Evolutionary conservation across 1,140 invertebrate species (phyloP).

Genomic region (Oncopodura yosiiana): DNA sequence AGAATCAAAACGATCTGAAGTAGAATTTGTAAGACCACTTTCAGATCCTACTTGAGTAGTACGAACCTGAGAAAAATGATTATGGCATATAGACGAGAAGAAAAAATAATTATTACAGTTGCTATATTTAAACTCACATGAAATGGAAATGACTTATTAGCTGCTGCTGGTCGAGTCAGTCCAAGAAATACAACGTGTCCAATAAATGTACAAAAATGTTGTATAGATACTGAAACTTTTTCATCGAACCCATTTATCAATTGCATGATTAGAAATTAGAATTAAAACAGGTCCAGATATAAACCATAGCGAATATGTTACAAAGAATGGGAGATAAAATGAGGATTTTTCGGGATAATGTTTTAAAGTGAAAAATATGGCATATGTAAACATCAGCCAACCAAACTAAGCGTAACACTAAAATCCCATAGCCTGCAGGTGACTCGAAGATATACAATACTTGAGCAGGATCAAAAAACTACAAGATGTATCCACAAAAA

Average conservation of each 20-base stretch:
- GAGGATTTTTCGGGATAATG: constrained; percentile 66
- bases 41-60: constrained; percentile 64
- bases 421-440: constrained; percentile 70
- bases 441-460: constrained; percentile 84
- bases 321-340: constrained; percentile 63
- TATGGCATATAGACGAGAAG: no score
- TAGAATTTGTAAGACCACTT: constrained; percentile 42
- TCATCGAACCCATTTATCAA: constrained; percentile 86
- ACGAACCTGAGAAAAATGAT: no score
- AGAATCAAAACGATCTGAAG: constrained; percentile 51
- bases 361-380: constrained; percentile 68
- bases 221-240: constrained; percentile 69
- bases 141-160: constrained; percentile 77
- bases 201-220: constrained; percentile 60
- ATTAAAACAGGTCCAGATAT: constrained; percentile 67
- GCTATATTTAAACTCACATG: no score
- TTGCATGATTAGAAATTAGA: constrained; percentile 66
- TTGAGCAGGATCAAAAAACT: constrained; percentile 78
- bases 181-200: constrained; percentile 75
- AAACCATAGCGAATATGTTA: constrained; percentile 70
- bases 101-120: no score
- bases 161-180: constrained; percentile 64
- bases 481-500: constrained; percentile 18
- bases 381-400: constrained; percentile 70
- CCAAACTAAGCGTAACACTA: constrained; percentile 68